Evolutionary conservation across 2,113 vertebrate genomes (phyloP), one percentile per base, ranked within the genome.

Genomic region (Elephas maximus): DNA sequence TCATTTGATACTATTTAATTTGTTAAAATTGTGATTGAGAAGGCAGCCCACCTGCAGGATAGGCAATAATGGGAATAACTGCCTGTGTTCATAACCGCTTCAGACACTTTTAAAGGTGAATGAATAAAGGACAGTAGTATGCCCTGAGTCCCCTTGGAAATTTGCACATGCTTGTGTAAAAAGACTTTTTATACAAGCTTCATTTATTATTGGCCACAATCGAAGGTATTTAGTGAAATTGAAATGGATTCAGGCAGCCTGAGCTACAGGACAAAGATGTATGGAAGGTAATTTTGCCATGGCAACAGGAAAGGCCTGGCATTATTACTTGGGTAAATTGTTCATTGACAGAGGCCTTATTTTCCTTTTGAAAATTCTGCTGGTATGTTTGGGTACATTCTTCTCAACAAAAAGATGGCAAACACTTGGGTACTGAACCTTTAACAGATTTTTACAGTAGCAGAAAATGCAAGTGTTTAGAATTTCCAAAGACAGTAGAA

Each of bases 231-330:
- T 80, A 87, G 37, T 79, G 53, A 89, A 93, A 97, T 97, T 97
- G 92, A 95, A 93, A 86, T 97, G 96, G 97, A 91, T 93, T 80
- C 94, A 93, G 94, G 93, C 87, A 96, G 30, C 69, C 87, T 95
- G 93, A 95, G 74, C 95, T 93, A 92, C 91, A 96, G 81, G 96
- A 88, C 71, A 63, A 88, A 71, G 84, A 78, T 91, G 18, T 86
- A 96, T 94, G 51, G 95, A 30, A 92, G 95, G 41, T 53, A 8
- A 44, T 80, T 95, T 63, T 97, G 8, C 81, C 53, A 88, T 95
- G 92, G 63, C 51, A 93, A 95, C 83, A 88, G 87, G 77, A 97
- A 92, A 90, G 71, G 0, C 65, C 76, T 97, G 63, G 37, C 51
- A 71, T 18, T 57, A 57, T 97, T 96, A 24, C 88, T 80, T 21